Conservation (phyloP, 2,113 vertebrate genomes). For the Leptodactylus fuscus region DNA sequence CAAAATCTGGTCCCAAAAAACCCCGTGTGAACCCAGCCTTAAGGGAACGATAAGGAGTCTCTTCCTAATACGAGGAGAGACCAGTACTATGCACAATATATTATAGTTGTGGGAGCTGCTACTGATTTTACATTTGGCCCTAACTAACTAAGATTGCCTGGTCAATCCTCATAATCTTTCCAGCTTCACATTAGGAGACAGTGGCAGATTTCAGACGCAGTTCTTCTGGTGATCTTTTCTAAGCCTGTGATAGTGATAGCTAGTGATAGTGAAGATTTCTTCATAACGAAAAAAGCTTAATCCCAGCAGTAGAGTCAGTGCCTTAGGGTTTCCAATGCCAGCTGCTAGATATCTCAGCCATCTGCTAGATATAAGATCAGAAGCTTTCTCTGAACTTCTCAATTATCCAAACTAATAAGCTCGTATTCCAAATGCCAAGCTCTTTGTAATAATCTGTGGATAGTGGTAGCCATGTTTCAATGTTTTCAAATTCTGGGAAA, state of each 20-base stretch:
- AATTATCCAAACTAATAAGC: conserved; percentile 43
- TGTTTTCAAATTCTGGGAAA: conserved; percentile 13
- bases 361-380: not conserved
- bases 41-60: too few relatives aligned
- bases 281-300: conserved; percentile 27
- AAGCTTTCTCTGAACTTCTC: conserved; percentile 24
- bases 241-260: not conserved
- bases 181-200: not conserved
- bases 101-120: too few relatives aligned
- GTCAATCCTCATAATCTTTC: not conserved
- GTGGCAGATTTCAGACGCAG: not conserved
- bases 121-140: too few relatives aligned
- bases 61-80: too few relatives aligned
- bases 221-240: conserved; percentile 9
- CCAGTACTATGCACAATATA: too few relatives aligned
- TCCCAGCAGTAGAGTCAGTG: conserved; percentile 19
- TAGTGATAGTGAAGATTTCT: conserved; percentile 12
- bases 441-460: conserved; percentile 14
- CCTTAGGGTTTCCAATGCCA: conserved; percentile 50
- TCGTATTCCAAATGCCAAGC: conserved; percentile 41
- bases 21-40: too few relatives aligned
- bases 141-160: too few relatives aligned
- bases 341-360: not conserved
- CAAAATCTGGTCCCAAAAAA: too few relatives aligned
- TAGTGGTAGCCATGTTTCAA: conserved; percentile 10